These are phyloP conservation scores for Drosophila melanica DNA, from an alignment of 1,140 invertebrate species.

Conservation along the genomic window DNA sequence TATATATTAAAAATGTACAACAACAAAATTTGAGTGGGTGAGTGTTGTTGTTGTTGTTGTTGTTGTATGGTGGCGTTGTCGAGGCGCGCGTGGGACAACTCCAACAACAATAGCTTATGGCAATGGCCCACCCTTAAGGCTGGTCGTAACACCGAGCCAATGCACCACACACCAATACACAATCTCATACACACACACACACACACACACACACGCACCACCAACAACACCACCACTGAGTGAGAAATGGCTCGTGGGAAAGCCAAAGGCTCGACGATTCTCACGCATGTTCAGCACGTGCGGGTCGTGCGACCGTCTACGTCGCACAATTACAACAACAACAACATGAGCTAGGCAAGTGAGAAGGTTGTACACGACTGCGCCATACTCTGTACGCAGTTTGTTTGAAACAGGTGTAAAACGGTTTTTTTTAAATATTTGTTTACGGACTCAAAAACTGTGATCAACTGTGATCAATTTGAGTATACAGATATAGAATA, in stretches of 20 bases:
- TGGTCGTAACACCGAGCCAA: neutral
- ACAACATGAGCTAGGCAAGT: neutral
- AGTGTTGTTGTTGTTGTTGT: conserved; percentile 20
- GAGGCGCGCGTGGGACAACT: conserved; percentile 30
- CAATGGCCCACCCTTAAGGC: conserved; percentile 30
- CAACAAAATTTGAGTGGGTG: conserved; percentile 10
- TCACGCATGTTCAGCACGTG: conserved; percentile 83
- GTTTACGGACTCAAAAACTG: no score
- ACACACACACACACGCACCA: neutral
- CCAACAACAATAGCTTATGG: conserved; percentile 14
- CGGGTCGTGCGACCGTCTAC: conserved; percentile 66
- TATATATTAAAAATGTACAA: conserved; percentile 36
- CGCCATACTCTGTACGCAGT: no score
- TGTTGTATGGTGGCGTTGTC: neutral
- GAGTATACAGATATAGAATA: no score
- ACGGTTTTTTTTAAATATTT: no score
- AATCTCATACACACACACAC: neutral
- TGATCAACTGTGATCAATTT: no score
- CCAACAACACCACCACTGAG: neutral
- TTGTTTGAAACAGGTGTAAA: no score
- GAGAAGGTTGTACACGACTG: no score
- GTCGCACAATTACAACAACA: neutral
- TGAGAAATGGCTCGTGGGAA: conserved; percentile 78
- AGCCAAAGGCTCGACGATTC: conserved; percentile 78
- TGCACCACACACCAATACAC: conserved; percentile 39